A percentile compares a stretch with the other conserved stretches of the same genome.
Evolutionary conservation across 2,888 invertebrate species (phyloP).

Genomic region (Drosophila formosana): DNA sequence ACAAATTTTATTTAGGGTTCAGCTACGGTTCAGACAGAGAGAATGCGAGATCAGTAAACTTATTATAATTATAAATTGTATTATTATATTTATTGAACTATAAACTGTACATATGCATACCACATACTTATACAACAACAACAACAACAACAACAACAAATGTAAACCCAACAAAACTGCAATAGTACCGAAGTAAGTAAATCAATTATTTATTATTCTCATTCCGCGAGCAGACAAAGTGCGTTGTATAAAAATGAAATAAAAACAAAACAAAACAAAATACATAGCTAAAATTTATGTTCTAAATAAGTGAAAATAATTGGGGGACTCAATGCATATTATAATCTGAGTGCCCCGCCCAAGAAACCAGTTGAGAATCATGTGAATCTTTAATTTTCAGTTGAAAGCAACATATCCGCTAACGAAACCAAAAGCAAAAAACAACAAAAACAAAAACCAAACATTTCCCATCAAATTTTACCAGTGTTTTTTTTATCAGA

Average conservation of each 20-base stretch:
- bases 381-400: conserved; percentile 39
- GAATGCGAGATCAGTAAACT: conserved; percentile 25
- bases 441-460: conserved; percentile 11
- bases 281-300: conserved; percentile 66
- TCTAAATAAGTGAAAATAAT: conserved; percentile 38
- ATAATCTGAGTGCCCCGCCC: conserved; percentile 24
- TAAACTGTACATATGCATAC: conserved; percentile 58
- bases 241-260: conserved; percentile 46
- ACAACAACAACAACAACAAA: neutral
- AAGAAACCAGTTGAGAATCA: conserved; percentile 41
- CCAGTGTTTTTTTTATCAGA: conserved; percentile 69
- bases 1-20: conserved; percentile 68
- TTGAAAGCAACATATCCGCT: conserved; percentile 73
- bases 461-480: conserved; percentile 13
- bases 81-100: conserved; percentile 28
- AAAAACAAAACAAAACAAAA: conserved; percentile 29
- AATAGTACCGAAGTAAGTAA: conserved; percentile 77
- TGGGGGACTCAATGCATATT: conserved; percentile 17
- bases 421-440: conserved; percentile 18
- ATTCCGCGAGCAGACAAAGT: conserved; percentile 42
- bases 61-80: conserved; percentile 43
- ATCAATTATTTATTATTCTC: conserved; percentile 71
- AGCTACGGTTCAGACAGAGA: conserved; percentile 28
- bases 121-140: conserved; percentile 8
- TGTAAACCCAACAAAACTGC: conserved; percentile 47